Evolutionary conservation across 2,888 invertebrate genomes (phyloP), one percentile per base, ranked within the genome.

Genomic region (Limnephilus auricula): DNA sequence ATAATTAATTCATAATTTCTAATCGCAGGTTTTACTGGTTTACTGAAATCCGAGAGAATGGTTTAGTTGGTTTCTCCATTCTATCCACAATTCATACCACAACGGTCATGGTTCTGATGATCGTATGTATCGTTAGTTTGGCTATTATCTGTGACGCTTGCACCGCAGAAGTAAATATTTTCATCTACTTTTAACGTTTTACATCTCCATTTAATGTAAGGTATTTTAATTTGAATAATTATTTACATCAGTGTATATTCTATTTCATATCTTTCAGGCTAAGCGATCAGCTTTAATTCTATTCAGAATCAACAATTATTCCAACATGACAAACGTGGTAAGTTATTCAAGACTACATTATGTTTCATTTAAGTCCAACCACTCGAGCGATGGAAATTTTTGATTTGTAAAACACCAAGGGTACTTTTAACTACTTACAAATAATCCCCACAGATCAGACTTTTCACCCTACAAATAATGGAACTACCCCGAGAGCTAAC

Each of bases 21-120:
- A 45, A 3, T 78, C 40, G 6, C 45, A 91, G 91, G 83, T 91
- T 87, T 88, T 91, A 87, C 45, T 89, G 91, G 91, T 91, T 50
- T 83, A 83, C 82, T 32, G 80, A 79, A 32, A 34, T 78, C 45
- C 83, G 37, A 34, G 82, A 89, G 34, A 18, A 34, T 4, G 30
- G 37, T 37, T 18, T 30, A 34, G 18, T 79, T 30, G 15, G 34
- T 31, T 45, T 90, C 78, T 34, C 9, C 25, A 18, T 78, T 15
- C 13, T 90, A 30, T 4, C 18, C 13, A 65, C 79, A 34, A 34
- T 83, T 78, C 85, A 90, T 37, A 13, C 90, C 4, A 31, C 30
- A 25, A 31, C 37, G 5, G 84, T 90, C 12, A 30, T 78, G 65
- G 30, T 34, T 13, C 18, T 83, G 0, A 84, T 90, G 84, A 78